Base-by-base conservation (phyloP, 2,888 invertebrate species). In the Tillus elongatus region DNA sequence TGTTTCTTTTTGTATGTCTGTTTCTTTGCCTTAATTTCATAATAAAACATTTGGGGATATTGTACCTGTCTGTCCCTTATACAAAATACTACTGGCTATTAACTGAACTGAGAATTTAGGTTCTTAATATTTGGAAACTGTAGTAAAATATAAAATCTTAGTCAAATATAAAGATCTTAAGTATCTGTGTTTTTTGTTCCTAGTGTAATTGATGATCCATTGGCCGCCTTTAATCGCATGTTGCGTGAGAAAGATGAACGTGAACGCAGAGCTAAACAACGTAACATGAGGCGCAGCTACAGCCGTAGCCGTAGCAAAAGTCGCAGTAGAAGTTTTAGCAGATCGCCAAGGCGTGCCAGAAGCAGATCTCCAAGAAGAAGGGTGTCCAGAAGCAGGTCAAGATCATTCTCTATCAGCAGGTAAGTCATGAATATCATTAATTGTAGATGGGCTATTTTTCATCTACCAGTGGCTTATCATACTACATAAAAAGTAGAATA, bases 201-300 rank as follows among this genome's bases (percentile, higher is more conserved):
- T n/a, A 83, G 86, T 49, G 74, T 78, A 40, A 83, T 82, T 48
- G 87, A 86, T 56, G 89, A 90, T 66, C 87, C 89, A 2, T 65
- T 89, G 51, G 87, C 87, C 61, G 87, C 86, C 35, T 90, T 90
- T 63, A 83, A 89, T 63, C 74, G 87, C 47, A 83, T 89, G 72
- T 73, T 90, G 55, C 74, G 84, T 46, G 88, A 89, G 63, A 89
- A 89, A 63, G 84, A 85, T 63, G 80, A 79, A 65, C 69, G 77
- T 30, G 79, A 80, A 45, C 70, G 76, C 49, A 70, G 79, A 36
- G 60, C 60, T 2, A 71, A 75, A 37, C 73, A 77, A 49, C 70
- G 73, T 40, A 73, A 75, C 53, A 75, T 80, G 36, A 71, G 80
- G 41, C 61, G 67, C 54, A 73, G 62, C 53, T 70, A 66, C 48